Evolutionary conservation across 2,888 invertebrate genomes (phyloP).

Genomic region (Hyposoter dolosus): DNA sequence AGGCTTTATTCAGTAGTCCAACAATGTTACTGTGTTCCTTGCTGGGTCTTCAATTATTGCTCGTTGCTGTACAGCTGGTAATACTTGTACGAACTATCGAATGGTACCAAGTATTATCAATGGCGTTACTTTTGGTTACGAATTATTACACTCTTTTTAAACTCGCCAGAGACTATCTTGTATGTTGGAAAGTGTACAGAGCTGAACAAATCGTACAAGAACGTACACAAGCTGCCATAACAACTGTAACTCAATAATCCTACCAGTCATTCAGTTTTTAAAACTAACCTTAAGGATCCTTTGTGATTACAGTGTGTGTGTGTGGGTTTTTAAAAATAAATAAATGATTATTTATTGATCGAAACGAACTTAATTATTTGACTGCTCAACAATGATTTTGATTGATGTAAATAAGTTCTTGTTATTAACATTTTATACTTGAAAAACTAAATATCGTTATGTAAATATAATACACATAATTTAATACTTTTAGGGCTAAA

Average conservation of each 20-base stretch:
- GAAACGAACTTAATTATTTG: slow-evolving; percentile 28
- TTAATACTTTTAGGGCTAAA: slow-evolving; percentile 16
- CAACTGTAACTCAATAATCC: slow-evolving; percentile 65
- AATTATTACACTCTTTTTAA: slow-evolving; percentile 97
- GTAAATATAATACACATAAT: slow-evolving; percentile 30
- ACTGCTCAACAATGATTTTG: not conserved
- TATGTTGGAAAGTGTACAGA: slow-evolving; percentile 93
- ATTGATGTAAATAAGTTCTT: not conserved
- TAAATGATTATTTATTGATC: slow-evolving; percentile 55
- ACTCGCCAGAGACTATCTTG: slow-evolving; percentile 93
- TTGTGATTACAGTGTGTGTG: slow-evolving; percentile 55
- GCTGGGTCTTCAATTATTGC: slow-evolving; percentile 89
- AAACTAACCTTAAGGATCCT: slow-evolving; percentile 55
- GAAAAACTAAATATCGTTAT: slow-evolving; percentile 22
- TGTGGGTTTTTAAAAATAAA: slow-evolving; percentile 36
- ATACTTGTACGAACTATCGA: slow-evolving; percentile 92
- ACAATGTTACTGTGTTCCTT: slow-evolving; percentile 91
- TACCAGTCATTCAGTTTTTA: slow-evolving; percentile 58
- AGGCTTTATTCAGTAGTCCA: slow-evolving; percentile 96
- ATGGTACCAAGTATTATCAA: slow-evolving; percentile 96
- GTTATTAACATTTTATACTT: slow-evolving; percentile 26
- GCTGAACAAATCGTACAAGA: slow-evolving; percentile 90
- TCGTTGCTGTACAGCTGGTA: slow-evolving; percentile 92
- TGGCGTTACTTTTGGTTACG: slow-evolving; percentile 93
- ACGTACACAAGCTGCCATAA: slow-evolving; percentile 82